phyloP scores from a whole-genome alignment of 2,113 vertebrate species.

The Aptenodytes forsteri region DNA sequence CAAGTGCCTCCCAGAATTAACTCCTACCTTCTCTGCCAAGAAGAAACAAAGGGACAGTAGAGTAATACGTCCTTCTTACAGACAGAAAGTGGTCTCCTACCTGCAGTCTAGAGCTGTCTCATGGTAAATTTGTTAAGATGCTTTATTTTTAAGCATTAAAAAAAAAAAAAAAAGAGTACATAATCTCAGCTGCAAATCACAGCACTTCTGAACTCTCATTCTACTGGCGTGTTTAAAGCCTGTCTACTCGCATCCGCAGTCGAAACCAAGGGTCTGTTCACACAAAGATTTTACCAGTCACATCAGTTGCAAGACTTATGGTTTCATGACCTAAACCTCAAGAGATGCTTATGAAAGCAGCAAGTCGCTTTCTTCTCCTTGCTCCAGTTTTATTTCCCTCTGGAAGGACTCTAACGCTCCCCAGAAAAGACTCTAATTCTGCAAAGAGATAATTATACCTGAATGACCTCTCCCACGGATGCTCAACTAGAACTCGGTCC shows the following conservation, averaged over 20 bases:
- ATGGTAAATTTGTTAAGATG: neutral
- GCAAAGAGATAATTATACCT: conserved; percentile 35
- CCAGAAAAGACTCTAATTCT: conserved; percentile 2
- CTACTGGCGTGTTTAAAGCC: neutral
- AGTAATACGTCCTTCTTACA: neutral
- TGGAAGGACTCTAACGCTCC: neutral
- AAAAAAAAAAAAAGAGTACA: too few relatives aligned
- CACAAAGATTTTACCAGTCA: neutral
- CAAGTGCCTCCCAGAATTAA: neutral
- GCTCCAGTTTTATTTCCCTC: conserved; percentile 37
- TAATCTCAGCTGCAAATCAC: neutral
- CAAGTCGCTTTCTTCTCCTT: neutral
- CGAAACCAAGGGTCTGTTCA: neutral
- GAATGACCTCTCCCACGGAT: neutral
- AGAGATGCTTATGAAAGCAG: neutral
- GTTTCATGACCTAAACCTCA: neutral
- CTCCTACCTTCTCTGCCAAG: neutral
- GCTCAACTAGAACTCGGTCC: neutral
- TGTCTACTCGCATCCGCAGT: rapidly evolving
- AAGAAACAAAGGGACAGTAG: neutral
- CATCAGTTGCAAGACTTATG: neutral
- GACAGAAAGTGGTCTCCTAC: neutral
- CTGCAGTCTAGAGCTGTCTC: neutral
- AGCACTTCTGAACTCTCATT: neutral
- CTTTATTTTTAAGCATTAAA: neutral